A percentile compares a stretch with the other conserved stretches of the same genome.
These are phyloP conservation scores for Sebastes melanostomus DNA, from an alignment of 2,797 vertebrate genomes.

Conservation along the genomic window DNA sequence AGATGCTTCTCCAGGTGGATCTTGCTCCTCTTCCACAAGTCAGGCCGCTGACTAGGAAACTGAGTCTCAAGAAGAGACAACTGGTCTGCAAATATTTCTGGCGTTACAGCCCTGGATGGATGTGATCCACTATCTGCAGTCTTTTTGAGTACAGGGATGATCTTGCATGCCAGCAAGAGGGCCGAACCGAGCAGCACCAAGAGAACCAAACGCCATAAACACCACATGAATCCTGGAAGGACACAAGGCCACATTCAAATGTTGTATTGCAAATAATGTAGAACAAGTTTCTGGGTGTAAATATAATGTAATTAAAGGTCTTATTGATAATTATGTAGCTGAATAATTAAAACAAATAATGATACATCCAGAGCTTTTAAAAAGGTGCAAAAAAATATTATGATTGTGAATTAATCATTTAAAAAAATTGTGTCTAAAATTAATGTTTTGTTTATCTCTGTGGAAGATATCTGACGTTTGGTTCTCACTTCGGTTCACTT, in stretches of 20 bases:
- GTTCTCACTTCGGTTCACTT: too few species aligned
- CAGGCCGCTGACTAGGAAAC: constrained; percentile 85
- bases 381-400: too few species aligned
- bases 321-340: too few species aligned
- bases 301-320: background rate
- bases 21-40: constrained; percentile 85
- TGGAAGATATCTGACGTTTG: too few species aligned
- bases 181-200: constrained; percentile 37
- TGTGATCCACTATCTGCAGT: background rate
- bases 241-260: background rate
- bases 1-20: constrained; percentile 89
- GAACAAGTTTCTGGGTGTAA: background rate
- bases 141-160: constrained; percentile 1
- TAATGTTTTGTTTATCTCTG: too few species aligned
- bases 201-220: constrained; percentile 36
- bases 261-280: background rate
- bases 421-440: too few species aligned
- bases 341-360: too few species aligned
- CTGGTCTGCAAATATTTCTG: constrained; percentile 75
- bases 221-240: constrained; percentile 58
- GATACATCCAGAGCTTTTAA: too few species aligned
- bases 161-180: constrained; percentile 50
- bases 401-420: too few species aligned
- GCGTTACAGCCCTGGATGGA: constrained; percentile 23
- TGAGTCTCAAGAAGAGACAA: constrained; percentile 75